Percentiles rank a stretch among this genome's conserved stretches.
Conservation (phyloP, 2,888 invertebrate species). For the Cecidostiba fungosa region DNA sequence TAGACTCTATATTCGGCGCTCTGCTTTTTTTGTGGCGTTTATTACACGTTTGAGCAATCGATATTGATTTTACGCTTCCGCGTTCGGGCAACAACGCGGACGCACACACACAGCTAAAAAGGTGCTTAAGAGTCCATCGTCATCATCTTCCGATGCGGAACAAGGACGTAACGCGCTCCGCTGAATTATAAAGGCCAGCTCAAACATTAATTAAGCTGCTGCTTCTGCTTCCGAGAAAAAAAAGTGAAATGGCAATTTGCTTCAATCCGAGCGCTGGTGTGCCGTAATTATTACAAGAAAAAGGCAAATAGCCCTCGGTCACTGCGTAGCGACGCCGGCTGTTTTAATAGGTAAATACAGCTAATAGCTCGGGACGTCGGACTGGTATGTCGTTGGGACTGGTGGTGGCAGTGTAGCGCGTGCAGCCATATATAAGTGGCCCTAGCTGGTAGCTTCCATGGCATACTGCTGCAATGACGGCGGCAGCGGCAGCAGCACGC, state of each 20-base stretch:
- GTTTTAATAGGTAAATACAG: slow-evolving; percentile 46
- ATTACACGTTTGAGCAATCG: neutral
- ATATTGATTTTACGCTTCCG: neutral
- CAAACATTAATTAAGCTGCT: slow-evolving; percentile 9
- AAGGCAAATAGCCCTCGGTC: neutral
- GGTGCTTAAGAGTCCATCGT: neutral
- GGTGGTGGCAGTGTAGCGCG: neutral
- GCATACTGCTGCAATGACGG: neutral
- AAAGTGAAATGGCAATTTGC: slow-evolving; percentile 13
- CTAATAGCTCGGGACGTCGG: slow-evolving; percentile 7
- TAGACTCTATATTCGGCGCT: neutral
- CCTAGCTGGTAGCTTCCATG: slow-evolving; percentile 41
- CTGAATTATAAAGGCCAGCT: slow-evolving; percentile 18
- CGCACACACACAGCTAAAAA: too few species aligned
- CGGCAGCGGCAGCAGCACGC: neutral
- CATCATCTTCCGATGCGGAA: neutral
- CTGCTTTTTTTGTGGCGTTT: neutral
- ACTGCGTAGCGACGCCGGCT: neutral
- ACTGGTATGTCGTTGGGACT: neutral
- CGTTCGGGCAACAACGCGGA: too few species aligned
- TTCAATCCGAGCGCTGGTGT: slow-evolving; percentile 3
- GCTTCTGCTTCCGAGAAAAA: neutral
- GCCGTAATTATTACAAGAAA: slow-evolving; percentile 45
- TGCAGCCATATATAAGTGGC: slow-evolving; percentile 2
- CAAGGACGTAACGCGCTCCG: neutral